Conservation (phyloP, 1,140 invertebrate genomes). For the Drosophila saltans region DNA sequence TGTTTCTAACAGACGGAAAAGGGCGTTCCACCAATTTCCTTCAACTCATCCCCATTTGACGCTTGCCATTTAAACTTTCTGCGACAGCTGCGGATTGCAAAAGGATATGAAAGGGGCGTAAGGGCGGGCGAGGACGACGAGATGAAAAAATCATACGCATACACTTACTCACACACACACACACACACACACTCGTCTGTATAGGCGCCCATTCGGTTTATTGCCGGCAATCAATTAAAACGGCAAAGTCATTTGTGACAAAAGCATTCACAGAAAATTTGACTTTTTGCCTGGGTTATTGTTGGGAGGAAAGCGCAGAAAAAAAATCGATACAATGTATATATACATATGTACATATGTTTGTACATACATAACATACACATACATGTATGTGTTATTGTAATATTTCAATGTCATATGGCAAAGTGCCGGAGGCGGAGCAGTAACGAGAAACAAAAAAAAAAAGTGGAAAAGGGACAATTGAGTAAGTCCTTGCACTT, state of each 20-base stretch:
- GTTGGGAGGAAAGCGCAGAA: conserved; percentile 28
- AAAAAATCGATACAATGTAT: conserved; percentile 58
- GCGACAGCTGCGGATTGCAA: conserved; percentile 51
- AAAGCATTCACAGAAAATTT: conserved; percentile 77
- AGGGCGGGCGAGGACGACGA: neutral
- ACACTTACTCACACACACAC: conserved; percentile 21
- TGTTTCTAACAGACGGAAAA: conserved; percentile 46
- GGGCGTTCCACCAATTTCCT: conserved; percentile 35
- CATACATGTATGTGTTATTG: conserved; percentile 46
- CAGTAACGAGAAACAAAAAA: neutral
- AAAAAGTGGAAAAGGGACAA: conserved; percentile 16
- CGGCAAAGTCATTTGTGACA: conserved; percentile 78
- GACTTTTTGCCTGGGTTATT: conserved; percentile 51
- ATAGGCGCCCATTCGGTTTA: conserved; percentile 76
- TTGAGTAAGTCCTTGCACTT: conserved; percentile 49
- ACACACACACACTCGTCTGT: conserved; percentile 23
- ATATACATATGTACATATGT: neutral
- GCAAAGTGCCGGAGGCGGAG: neutral
- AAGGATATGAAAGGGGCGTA: neutral
- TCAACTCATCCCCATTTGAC: conserved; percentile 47
- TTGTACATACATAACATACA: conserved; percentile 2
- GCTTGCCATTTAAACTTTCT: conserved; percentile 75
- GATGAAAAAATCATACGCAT: conserved; percentile 14
- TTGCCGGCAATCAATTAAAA: conserved; percentile 79
- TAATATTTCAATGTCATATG: conserved; percentile 72